Base-by-base conservation (phyloP, 2,113 vertebrate genomes). In the Anhinga rufa region DNA sequence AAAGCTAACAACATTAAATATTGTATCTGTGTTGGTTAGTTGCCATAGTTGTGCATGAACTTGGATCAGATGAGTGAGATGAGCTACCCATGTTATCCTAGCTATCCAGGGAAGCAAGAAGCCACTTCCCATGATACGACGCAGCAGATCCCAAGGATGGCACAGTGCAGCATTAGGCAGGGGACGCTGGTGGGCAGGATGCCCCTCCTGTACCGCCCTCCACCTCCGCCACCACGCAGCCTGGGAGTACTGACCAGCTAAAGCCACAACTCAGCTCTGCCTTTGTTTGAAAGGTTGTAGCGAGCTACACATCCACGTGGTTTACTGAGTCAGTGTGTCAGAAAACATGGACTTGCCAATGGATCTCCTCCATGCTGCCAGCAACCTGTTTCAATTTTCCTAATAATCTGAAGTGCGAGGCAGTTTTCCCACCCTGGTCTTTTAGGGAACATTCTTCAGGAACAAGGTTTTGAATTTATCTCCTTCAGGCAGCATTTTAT, bases 81-180 rank as follows among this genome's bases (percentile, higher is more conserved):
- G 22, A 46, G 48, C 25, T 57, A 26, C 42, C 31, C 12, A 2
- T 5, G 6, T 44, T 57, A 81, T 13, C 24, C 25, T 55, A 32
- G 28, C 20, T n/a, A 15, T 20, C 9, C 48, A 76, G 36, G 38
- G 21, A 75, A 72, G 31, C 10, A 64, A 78, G 42, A 54, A 81
- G 13, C 20, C 7, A 16, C 20, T 55, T 86, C 17, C 62, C 15
- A 0, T 16, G 6, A 9, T 22, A 29, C 3, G 12, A 22, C 1
- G 0, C 4, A 34, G 31, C 21, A 70, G 14, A 42, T 14, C 12
- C 48, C 58, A 62, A 76, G 51, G 29, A 82, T 12, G 7, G 12
- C 29, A 60, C 3, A 17, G 17, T 12, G 12, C 22, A 52, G 36
- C 3, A 7, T 44, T 7, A n/a, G 16, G 38, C 34, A 13, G 0